Percentiles rank a stretch among this genome's conserved stretches.
Conservation (phyloP, 2,113 vertebrate genomes). For the Pangasianodon gigas region DNA sequence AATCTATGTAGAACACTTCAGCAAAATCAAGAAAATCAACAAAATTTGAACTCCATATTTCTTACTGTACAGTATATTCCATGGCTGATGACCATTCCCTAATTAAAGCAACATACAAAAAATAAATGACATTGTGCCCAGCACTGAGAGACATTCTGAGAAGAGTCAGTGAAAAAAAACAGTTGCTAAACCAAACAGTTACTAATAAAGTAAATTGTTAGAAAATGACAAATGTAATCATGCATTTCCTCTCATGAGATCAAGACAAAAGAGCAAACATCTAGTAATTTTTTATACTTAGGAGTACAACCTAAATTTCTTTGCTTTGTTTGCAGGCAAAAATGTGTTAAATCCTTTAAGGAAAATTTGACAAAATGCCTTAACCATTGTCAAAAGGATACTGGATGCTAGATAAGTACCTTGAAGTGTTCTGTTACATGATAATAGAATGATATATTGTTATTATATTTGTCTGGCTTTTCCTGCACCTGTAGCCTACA, state of each 20-base stretch:
- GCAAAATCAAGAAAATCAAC: not conserved
- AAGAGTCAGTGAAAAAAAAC: not conserved
- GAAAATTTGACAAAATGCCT: not conserved
- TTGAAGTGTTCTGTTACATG: not conserved
- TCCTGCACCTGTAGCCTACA: slow-evolving; percentile 6
- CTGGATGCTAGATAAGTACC: not conserved
- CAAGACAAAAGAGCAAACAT: not conserved
- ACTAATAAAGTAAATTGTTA: not conserved
- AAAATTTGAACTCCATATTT: not conserved
- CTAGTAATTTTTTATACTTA: not conserved
- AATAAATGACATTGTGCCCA: not conserved
- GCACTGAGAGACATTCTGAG: not conserved
- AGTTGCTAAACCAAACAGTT: not conserved
- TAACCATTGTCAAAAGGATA: not conserved
- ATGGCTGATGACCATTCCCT: not conserved
- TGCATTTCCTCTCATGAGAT: not conserved
- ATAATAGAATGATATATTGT: not conserved
- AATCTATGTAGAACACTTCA: not conserved
- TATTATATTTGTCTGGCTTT: slow-evolving; percentile 15
- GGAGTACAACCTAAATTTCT: not conserved
- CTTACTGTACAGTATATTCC: not conserved
- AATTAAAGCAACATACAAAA: not conserved
- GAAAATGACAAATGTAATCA: not conserved
- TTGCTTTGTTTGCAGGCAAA: slow-evolving; percentile 1
- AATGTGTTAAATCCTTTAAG: not conserved